Evolutionary conservation across 2,888 invertebrate species (phyloP).

Genomic region (Serripes groenlandicus): DNA sequence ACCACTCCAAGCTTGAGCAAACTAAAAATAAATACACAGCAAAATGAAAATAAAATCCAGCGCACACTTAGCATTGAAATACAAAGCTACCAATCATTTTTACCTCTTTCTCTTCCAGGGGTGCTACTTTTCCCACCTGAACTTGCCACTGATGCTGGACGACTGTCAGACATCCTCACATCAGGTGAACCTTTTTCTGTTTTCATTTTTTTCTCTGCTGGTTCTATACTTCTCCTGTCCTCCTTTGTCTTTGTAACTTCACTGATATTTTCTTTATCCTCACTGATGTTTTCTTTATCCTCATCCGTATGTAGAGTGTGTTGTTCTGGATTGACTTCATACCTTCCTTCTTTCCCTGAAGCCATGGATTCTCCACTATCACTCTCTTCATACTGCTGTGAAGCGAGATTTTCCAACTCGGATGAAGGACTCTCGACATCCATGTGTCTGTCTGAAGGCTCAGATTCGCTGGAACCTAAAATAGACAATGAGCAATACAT

Average conservation of each 20-base stretch:
- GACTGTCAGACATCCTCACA: conserved; percentile 59
- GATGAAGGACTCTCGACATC: conserved; percentile 63
- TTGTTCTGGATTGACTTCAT: conserved; percentile 39
- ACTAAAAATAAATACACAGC: not conserved
- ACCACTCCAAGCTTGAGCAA: not conserved
- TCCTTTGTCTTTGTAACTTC: not conserved
- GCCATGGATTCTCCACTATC: conserved; percentile 51
- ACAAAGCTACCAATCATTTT: not conserved
- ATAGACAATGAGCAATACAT: conserved; percentile 10
- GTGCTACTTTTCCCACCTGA: conserved; percentile 60
- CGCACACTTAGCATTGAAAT: not conserved
- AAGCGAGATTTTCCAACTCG: conserved; percentile 47
- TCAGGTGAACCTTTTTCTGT: conserved; percentile 52
- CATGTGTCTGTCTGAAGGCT: conserved; percentile 30
- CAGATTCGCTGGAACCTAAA: conserved; percentile 45
- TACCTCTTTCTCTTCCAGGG: conserved; percentile 63
- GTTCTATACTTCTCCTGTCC: conserved; percentile 27
- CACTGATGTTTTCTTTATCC: conserved; percentile 8
- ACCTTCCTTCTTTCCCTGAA: conserved; percentile 50
- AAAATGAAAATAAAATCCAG: conserved; percentile 6
- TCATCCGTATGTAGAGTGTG: not conserved
- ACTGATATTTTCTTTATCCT: conserved; percentile 21
- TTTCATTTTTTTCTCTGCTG: conserved; percentile 46
- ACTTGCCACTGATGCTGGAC: conserved; percentile 64
- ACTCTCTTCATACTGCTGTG: conserved; percentile 23